Base-by-base conservation (phyloP, 2,888 invertebrate genomes). In the Mesodorylaimus sp. region DNA sequence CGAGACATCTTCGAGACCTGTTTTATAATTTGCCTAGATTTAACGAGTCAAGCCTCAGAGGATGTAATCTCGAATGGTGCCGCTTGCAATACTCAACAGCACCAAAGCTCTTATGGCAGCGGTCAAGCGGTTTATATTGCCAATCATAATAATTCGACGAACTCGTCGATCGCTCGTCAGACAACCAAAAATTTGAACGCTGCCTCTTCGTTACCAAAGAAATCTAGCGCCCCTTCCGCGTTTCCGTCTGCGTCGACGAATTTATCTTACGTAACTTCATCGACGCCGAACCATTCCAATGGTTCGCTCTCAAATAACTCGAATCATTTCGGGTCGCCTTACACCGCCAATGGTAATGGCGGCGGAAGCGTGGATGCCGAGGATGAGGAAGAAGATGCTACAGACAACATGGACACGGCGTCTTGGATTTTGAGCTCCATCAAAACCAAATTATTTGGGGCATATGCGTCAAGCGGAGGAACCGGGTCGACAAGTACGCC, bases 51-150 rank as follows among this genome's bases (percentile, higher is more conserved):
- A 65, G 55, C 56, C 65, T 62, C 64, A 52, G 68, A 68, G 62
- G 68, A 68, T 58, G 61, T 63, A 62, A 65, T 66, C 62, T 65
- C 67, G 59, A 67, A 68, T 58, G 66, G 66, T 44, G 59, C 61
- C 41, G 58, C 32, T 7, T 32, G 16, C 32, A 16, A 16, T 16
- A 16, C 10, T 32, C 10, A 16, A 32, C 7, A 32, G n/a, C n/a
- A n/a, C n/a, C n/a, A n/a, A n/a, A n/a, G n/a, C n/a, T n/a, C n/a
- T n/a, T n/a, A n/a, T n/a, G n/a, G n/a, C n/a, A 16, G 10, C 32
- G 32, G 7, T 32, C 10, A 7, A 16, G 32, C 16, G 32, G 7
- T 7, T 32, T 16, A 32, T 32, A 32, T 32, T 32, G 16, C 7
- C 16, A 32, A 32, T 32, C 7, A 32, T 32, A 7, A 32, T 32